Percentiles rank a stretch among this genome's conserved stretches.
phyloP scores from a whole-genome alignment of 2,888 invertebrate species.

The Orchesellides sinensis region DNA sequence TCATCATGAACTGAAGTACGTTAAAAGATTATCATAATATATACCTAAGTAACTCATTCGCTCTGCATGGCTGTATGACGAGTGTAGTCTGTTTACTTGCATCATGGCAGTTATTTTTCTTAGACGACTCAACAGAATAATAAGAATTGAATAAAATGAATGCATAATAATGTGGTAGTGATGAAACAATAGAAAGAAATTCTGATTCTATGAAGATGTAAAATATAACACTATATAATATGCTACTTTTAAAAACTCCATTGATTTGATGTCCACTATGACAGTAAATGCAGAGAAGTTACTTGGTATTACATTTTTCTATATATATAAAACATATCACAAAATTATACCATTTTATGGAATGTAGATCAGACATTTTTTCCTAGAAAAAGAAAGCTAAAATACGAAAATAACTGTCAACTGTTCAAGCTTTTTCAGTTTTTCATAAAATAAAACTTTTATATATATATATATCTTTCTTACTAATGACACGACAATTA shows the following conservation, averaged over 20 bases:
- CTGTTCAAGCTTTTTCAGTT: slow-evolving; percentile 7
- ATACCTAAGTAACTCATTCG: slow-evolving; percentile 35
- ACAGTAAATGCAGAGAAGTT: too few species aligned
- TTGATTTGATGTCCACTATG: too few species aligned
- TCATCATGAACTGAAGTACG: slow-evolving; percentile 21
- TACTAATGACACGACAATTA: slow-evolving; percentile 54
- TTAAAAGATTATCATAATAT: slow-evolving; percentile 37
- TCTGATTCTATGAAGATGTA: neutral
- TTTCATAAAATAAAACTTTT: slow-evolving; percentile 27
- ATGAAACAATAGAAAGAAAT: slow-evolving; percentile 34
- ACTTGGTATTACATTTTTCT: too few species aligned
- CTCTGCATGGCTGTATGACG: slow-evolving; percentile 5
- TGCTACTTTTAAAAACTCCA: too few species aligned
- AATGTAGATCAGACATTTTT: slow-evolving; percentile 15
- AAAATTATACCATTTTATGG: slow-evolving; percentile 1
- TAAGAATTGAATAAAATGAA: slow-evolving; percentile 42
- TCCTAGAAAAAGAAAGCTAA: slow-evolving; percentile 24
- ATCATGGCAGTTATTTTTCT: slow-evolving; percentile 49
- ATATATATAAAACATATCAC: slow-evolving; percentile 8
- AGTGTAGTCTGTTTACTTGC: slow-evolving; percentile 16
- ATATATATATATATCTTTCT: slow-evolving; percentile 38
- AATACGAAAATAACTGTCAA: too few species aligned
- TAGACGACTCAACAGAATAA: slow-evolving; percentile 24
- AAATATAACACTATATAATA: too few species aligned
- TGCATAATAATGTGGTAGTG: slow-evolving; percentile 39